A percentile compares a stretch with the other conserved stretches of the same genome.
These are phyloP conservation scores for Prunella himalayana DNA, from an alignment of 2,113 vertebrate genomes.

Conservation along the genomic window DNA sequence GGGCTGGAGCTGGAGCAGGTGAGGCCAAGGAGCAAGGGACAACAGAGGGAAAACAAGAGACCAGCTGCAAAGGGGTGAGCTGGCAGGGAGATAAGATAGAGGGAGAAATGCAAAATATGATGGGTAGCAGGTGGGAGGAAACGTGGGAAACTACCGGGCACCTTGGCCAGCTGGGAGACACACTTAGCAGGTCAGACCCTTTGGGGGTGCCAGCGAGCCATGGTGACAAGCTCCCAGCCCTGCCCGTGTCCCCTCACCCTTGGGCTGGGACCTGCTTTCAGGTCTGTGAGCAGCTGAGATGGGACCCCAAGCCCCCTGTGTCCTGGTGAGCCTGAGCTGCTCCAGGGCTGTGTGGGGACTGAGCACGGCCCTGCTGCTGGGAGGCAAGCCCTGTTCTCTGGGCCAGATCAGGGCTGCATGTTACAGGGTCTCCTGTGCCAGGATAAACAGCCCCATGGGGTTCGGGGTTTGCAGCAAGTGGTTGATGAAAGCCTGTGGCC, in stretches of 20 bases:
- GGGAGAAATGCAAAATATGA: constrained; percentile 65
- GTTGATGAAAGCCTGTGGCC: not conserved
- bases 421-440: not conserved
- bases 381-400: accelerated
- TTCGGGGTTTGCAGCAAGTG: not conserved
- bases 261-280: not conserved
- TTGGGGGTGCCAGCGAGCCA: accelerated
- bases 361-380: accelerated
- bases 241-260: accelerated
- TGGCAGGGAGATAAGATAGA: constrained; percentile 11
- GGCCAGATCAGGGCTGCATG: not conserved
- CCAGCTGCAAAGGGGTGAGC: constrained; percentile 50
- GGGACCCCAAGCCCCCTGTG: not conserved
- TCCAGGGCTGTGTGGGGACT: not conserved
- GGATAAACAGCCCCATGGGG: constrained; percentile 18
- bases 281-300: not conserved
- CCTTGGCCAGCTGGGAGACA: not conserved
- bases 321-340: not conserved
- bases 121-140: not conserved
- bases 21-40: not conserved
- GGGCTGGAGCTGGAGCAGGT: constrained; percentile 23
- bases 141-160: not conserved
- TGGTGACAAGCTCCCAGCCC: not conserved
- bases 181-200: not conserved
- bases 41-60: constrained; percentile 37